A percentile compares a stretch with the other conserved stretches of the same genome.
phyloP scores from a whole-genome alignment of 2,888 invertebrate species.

The Catocala fraxini region DNA sequence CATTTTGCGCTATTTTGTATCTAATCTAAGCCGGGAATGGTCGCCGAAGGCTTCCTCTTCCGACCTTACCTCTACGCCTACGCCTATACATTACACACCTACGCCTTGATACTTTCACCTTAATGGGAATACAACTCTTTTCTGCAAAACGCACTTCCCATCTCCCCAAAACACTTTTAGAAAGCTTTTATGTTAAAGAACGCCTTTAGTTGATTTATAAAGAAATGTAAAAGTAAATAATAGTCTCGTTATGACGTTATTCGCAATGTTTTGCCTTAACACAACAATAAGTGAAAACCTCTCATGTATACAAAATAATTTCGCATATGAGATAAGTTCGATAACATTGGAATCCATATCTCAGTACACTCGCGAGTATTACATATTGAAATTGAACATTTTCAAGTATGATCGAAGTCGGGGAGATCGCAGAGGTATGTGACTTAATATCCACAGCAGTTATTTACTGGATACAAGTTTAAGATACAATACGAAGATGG shows the following conservation, averaged over 20 bases:
- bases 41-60: no score
- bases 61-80: no score
- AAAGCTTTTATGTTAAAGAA: conserved; percentile 11
- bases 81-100: no score
- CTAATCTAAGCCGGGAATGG: no score
- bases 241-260: conserved; percentile 15
- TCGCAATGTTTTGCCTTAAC: conserved; percentile 2
- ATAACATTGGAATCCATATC: conserved; percentile 10
- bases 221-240: conserved; percentile 8
- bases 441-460: background rate
- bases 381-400: conserved; percentile 8
- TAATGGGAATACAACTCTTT: no score
- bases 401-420: conserved; percentile 4
- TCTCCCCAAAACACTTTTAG: no score
- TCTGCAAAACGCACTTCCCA: no score
- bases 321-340: conserved; percentile 12
- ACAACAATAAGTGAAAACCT: conserved; percentile 1
- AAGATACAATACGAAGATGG: background rate
- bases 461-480: background rate
- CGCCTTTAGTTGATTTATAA: conserved; percentile 5
- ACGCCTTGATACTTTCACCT: no score
- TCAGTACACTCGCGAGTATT: conserved; percentile 3
- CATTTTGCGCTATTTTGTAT: no score
- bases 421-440: background rate
- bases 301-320: conserved; percentile 7